Percentiles rank a stretch among this genome's conserved stretches.
These are phyloP conservation scores for Alaudala cheleensis DNA, from an alignment of 2,113 vertebrate species.

Conservation along the genomic window DNA sequence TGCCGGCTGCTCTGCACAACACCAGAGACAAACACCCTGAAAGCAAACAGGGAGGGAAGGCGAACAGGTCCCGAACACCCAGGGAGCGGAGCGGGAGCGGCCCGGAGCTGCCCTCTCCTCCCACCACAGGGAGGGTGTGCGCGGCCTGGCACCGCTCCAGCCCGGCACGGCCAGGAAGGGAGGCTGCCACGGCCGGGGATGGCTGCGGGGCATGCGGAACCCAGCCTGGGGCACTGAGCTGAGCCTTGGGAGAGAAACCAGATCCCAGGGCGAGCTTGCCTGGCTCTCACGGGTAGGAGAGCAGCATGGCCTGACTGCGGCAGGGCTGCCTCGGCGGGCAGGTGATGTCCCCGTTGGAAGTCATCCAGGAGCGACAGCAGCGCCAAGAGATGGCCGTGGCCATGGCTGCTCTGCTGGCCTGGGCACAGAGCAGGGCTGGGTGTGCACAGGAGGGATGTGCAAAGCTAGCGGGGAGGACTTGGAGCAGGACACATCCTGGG, in stretches of 20 bases:
- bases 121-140: background rate
- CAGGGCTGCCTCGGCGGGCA: accelerated
- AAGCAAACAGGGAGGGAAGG: constrained; percentile 55
- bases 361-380: background rate
- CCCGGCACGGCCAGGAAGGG: accelerated
- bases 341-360: accelerated
- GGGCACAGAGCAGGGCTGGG: accelerated
- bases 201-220: background rate
- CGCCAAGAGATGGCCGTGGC: background rate
- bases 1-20: background rate
- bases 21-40: constrained; percentile 39
- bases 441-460: background rate
- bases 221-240: background rate
- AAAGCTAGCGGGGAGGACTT: background rate
- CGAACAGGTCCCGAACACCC: background rate
- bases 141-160: background rate
- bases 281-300: background rate
- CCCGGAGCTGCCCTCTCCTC: background rate
- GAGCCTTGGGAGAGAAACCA: background rate
- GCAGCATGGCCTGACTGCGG: accelerated
- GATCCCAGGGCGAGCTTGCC: background rate
- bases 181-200: background rate
- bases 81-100: background rate
- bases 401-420: accelerated
- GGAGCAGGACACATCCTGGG: accelerated